A percentile compares a stretch with the other conserved stretches of the same genome.
Conservation (phyloP, 2,888 invertebrate genomes). For the Ariolimax columbianus region DNA sequence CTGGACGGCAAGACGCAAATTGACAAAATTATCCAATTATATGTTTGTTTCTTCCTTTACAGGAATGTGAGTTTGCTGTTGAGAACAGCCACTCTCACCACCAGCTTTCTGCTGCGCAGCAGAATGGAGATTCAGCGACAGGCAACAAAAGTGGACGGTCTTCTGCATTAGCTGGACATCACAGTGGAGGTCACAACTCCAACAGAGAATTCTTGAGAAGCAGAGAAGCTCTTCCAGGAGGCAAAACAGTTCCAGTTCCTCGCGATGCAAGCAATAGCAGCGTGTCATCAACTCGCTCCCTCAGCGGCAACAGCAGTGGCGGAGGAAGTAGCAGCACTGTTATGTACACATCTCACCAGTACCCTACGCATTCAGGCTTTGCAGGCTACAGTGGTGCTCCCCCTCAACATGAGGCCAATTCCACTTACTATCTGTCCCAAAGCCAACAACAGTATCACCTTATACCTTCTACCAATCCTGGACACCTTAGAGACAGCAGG, state of each 20-base stretch:
- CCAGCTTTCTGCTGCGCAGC: conserved; percentile 9
- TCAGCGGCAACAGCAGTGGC: conserved; percentile 44
- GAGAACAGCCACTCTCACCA: conserved; percentile 40
- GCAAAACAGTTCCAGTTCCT: conserved; percentile 55
- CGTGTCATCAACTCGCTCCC: conserved; percentile 68
- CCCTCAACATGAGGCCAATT: conserved; percentile 1
- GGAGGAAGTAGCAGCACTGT: conserved; percentile 19
- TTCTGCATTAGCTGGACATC: conserved; percentile 41
- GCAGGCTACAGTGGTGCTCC: conserved; percentile 16
- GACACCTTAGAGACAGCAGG: conserved; percentile 11
- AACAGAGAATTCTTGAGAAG: conserved; percentile 52
- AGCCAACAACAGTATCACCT: conserved; percentile 20
- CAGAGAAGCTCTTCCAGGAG: conserved; percentile 53
- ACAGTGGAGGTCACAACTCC: conserved; percentile 51
- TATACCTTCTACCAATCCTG: conserved; percentile 15
- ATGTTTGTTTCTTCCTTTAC: background rate
- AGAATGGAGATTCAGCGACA: conserved; percentile 26
- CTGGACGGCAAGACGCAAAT: too few relatives aligned
- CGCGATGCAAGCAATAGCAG: conserved; percentile 72
- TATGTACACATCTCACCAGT: conserved; percentile 21
- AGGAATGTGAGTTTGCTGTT: conserved; percentile 62
- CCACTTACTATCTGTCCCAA: conserved; percentile 8
- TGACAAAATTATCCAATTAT: too few relatives aligned
- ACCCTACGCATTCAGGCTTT: conserved; percentile 15
- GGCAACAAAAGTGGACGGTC: conserved; percentile 24